Base-by-base conservation (phyloP, 1,140 invertebrate species). In the Apis dorsata region DNA sequence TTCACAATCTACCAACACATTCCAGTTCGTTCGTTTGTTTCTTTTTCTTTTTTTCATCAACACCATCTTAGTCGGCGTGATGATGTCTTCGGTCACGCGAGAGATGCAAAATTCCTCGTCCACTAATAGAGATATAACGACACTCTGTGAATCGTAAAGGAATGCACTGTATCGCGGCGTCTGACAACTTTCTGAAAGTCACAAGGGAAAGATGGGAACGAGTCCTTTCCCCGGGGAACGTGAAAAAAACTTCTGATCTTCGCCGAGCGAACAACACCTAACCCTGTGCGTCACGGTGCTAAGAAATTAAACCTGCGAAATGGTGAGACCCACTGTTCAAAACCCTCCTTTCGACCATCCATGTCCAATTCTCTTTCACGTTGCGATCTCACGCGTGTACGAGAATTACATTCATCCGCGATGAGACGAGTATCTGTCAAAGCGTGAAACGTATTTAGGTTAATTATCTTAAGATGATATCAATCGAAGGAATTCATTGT, bases 71-170 rank as follows among this genome's bases (percentile, higher is more conserved):
- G 34, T 71, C 1, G 12, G 9, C 11, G 1, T 19, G 34, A 8
- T 2, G 63, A 68, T 2, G 44, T 68, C 10, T 24, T 15, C 17
- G 72, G 24, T 53, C 71, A 8, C 34, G 55, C 10, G 44, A 34
- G 34, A 81, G 34, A 81, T 76, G 73, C 17, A 81, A 76, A 76
- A 60, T 59, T 34, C 34, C 8, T 4, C 13, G 59, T 53, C 9
- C 51, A 44, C 15, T 24, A 60, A 51, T 66, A 57, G 13, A n/a
- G 5, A 44, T 5, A 68, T 69, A 76, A 81, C 24, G 72, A 59
- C 63, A 76, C 62, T 76, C 76, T 76, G 76, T 53, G 51, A 81
- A 76, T 81, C 63, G 73, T 71, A 65, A 63, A 83, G 75, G 75
- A 71, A 78, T 62, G 59, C 28, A 21, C 21, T 15, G 17, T 55